phyloP scores from a whole-genome alignment of 2,113 vertebrate genomes.

The Dicrurus megarhynchus region DNA sequence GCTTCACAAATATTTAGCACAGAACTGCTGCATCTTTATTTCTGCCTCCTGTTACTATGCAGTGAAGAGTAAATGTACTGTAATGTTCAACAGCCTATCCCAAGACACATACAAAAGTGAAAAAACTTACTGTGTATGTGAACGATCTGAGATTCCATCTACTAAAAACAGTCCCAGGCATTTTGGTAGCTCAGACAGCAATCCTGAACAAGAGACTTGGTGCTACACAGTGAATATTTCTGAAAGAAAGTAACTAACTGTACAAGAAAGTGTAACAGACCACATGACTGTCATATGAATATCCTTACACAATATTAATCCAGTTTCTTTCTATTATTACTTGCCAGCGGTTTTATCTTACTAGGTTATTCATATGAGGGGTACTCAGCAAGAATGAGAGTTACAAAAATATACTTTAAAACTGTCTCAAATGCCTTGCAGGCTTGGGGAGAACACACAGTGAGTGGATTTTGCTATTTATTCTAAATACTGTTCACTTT shows the following conservation, averaged over 20 bases:
- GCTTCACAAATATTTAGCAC: not conserved
- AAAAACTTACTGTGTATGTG: constrained; percentile 32
- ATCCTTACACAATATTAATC: constrained; percentile 36
- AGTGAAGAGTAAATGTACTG: not conserved
- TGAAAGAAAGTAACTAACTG: not conserved
- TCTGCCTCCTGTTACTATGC: not conserved
- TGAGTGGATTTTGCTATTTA: not conserved
- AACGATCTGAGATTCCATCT: constrained; percentile 8
- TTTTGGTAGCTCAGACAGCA: not conserved
- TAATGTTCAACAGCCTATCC: not conserved
- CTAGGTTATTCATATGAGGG: not conserved
- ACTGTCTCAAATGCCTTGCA: not conserved
- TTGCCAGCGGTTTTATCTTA: not conserved
- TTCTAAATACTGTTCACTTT: not conserved
- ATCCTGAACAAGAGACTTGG: not conserved
- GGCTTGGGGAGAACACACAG: not conserved
- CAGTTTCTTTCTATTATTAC: not conserved
- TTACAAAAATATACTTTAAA: not conserved
- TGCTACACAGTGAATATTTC: not conserved
- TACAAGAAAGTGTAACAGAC: not conserved
- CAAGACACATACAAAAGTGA: not conserved
- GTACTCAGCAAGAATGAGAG: not conserved
- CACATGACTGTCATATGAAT: constrained; percentile 63
- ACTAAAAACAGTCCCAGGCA: constrained; percentile 13
- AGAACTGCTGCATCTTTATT: not conserved